Conservation (phyloP, 30 jellyfish, hydroid and myxozoan species). For the Chironex yamaguchii region DNA sequence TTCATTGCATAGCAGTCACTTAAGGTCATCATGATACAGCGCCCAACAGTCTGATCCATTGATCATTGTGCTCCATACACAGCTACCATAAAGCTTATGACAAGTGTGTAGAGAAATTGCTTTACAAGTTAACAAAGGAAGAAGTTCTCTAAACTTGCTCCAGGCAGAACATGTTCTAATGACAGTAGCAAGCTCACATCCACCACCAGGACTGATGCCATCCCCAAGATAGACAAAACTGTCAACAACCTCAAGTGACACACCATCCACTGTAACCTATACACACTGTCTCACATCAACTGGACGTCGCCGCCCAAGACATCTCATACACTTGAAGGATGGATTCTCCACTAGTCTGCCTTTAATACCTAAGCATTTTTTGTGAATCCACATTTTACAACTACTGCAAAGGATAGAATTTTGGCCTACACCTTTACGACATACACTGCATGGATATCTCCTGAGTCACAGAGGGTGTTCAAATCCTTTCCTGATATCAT, state of each 20-base stretch:
- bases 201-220: neutral
- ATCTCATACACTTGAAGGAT: neutral
- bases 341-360: neutral
- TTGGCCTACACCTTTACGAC: neutral
- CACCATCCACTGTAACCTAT: neutral
- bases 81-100: neutral
- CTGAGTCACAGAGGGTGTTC: neutral
- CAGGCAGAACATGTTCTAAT: neutral
- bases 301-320: neutral
- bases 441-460: neutral
- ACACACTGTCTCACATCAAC: neutral
- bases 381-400: neutral
- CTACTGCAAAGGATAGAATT: neutral
- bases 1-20: neutral
- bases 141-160: neutral
- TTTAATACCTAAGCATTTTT: neutral
- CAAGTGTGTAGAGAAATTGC: neutral
- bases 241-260: neutral
- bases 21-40: neutral
- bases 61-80: neutral
- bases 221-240: neutral
- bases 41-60: neutral
- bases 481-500: neutral
- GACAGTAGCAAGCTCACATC: neutral
- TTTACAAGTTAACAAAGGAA: neutral